phyloP scores from a whole-genome alignment of 1,140 invertebrate species.

The Drosophila yakuba region DNA sequence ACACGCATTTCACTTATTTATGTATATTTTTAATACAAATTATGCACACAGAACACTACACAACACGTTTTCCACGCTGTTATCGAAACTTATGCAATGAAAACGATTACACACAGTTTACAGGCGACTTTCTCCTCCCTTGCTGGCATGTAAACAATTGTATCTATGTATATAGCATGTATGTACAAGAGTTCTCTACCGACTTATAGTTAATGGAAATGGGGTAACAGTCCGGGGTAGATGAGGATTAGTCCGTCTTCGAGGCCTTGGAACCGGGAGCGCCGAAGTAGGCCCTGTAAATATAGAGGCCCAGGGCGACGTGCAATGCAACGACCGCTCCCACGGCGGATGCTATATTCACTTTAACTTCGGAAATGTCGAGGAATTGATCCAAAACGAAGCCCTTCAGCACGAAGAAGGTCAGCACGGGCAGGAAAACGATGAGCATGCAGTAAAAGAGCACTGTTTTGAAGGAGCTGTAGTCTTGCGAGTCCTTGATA shows the following conservation, averaged over 20 bases:
- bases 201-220: slow-evolving; percentile 60
- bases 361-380: slow-evolving; percentile 86
- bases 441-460: slow-evolving; percentile 88
- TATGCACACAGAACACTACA: slow-evolving; percentile 43
- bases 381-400: slow-evolving; percentile 87
- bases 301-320: slow-evolving; percentile 90
- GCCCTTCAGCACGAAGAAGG: slow-evolving; percentile 87
- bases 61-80: slow-evolving; percentile 45
- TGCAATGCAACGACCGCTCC: slow-evolving; percentile 90
- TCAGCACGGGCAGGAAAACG: slow-evolving; percentile 87
- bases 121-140: slow-evolving; percentile 45
- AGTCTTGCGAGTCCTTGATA: slow-evolving; percentile 84
- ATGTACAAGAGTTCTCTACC: slow-evolving; percentile 49
- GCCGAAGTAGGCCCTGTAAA: slow-evolving; percentile 91
- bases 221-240: slow-evolving; percentile 29
- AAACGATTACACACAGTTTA: slow-evolving; percentile 59
- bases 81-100: slow-evolving; percentile 74
- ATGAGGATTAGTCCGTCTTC: slow-evolving; percentile 43
- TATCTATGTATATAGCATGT: slow-evolving; percentile 6
- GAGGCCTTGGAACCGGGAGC: slow-evolving; percentile 45
- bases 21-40: slow-evolving; percentile 48
- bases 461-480: slow-evolving; percentile 87
- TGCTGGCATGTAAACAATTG: slow-evolving; percentile 40
- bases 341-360: slow-evolving; percentile 91
- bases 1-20: slow-evolving; percentile 39